Conservation (phyloP, 1,140 invertebrate genomes). For the Heliconius hermathena region DNA sequence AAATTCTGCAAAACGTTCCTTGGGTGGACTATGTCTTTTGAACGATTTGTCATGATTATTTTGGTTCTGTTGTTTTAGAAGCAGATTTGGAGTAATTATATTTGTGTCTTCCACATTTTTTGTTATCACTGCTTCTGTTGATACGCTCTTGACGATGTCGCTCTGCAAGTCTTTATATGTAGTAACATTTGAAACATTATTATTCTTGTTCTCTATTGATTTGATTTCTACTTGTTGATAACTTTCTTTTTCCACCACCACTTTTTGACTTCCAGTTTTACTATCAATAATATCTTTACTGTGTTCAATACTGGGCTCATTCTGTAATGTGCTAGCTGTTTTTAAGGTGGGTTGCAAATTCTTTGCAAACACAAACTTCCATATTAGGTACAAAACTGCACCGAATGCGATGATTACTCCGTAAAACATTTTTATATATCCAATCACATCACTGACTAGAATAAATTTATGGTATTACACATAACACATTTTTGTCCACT, state of each 20-base stretch:
- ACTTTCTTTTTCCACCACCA: not conserved
- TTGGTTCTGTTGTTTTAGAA: conserved; percentile 48
- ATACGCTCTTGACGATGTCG: not conserved
- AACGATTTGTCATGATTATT: conserved; percentile 44
- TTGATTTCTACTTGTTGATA: not conserved
- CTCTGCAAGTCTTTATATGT: not conserved
- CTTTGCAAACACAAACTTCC: conserved; percentile 59
- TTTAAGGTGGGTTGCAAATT: conserved; percentile 29
- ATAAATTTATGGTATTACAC: conserved; percentile 49
- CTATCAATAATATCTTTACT: not conserved
- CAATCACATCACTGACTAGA: conserved; percentile 71
- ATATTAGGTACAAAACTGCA: conserved; percentile 57
- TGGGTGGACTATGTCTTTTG: conserved; percentile 73
- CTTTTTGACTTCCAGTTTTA: not conserved
- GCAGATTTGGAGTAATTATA: conserved; percentile 50
- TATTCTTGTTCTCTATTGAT: not conserved
- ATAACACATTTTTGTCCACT: conserved; percentile 53
- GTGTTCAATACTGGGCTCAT: not conserved
- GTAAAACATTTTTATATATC: conserved; percentile 65
- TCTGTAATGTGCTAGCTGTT: not conserved
- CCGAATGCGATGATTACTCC: conserved; percentile 62
- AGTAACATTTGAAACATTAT: not conserved
- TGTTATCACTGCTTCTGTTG: not conserved
- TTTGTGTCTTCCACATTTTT: conserved; percentile 31
- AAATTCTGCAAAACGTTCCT: conserved; percentile 70